Percentiles rank a stretch among this genome's conserved stretches.
Conservation (phyloP, 2,888 invertebrate species). For the Coremacera marginata region DNA sequence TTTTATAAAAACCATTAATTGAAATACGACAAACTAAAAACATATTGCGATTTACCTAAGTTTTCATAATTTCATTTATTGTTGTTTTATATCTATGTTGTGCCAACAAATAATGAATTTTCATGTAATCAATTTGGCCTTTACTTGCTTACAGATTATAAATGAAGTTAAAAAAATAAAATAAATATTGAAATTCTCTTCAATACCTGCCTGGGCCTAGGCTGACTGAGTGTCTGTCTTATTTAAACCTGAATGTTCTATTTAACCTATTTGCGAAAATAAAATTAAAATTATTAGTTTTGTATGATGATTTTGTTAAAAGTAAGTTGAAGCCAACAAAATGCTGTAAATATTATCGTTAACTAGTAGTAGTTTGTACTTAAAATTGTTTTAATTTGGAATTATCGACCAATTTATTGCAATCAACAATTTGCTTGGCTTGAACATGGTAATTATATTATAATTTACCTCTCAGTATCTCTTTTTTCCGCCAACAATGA, state of each 20-base stretch:
- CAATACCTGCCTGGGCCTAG: slow-evolving; percentile 54
- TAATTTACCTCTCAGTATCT: slow-evolving; percentile 62
- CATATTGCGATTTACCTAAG: no score
- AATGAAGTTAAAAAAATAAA: no score
- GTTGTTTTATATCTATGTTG: no score
- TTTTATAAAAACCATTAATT: no score
- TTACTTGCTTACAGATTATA: no score
- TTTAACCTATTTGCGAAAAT: slow-evolving; percentile 65
- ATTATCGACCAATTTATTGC: background rate
- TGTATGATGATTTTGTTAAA: slow-evolving; percentile 39
- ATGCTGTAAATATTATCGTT: background rate
- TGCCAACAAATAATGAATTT: no score
- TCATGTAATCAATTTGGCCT: no score
- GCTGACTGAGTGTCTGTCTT: slow-evolving; percentile 57
- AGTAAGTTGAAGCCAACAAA: slow-evolving; percentile 27
- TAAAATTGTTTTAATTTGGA: no score
- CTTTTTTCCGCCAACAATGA: slow-evolving; percentile 62
- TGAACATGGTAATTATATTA: background rate
- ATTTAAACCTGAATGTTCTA: slow-evolving; percentile 61
- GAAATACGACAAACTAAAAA: no score
- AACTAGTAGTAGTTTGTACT: no score
- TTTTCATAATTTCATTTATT: no score
- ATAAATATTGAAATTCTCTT: slow-evolving; percentile 19
- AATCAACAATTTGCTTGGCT: background rate
- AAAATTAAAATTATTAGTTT: slow-evolving; percentile 61